A percentile compares a stretch with the other conserved stretches of the same genome.
Conservation (phyloP, 2,113 vertebrate genomes). For the Rynchops niger region DNA sequence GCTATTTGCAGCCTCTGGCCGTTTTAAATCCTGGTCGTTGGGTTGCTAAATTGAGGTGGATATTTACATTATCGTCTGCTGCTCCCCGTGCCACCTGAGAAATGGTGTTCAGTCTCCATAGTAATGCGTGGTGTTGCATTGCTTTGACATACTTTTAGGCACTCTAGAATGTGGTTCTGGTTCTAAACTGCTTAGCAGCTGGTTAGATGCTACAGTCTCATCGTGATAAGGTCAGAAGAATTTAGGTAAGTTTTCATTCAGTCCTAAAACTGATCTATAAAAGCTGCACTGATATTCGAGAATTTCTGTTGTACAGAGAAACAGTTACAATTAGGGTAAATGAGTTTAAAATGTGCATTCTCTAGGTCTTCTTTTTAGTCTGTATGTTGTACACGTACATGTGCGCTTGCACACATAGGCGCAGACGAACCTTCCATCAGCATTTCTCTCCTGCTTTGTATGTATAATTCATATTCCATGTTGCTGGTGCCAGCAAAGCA, state of each 20-base stretch:
- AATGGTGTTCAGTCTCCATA: not conserved
- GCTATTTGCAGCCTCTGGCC: not conserved
- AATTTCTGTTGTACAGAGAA: not conserved
- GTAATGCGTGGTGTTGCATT: not conserved
- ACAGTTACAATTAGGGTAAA: not conserved
- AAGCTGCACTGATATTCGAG: not conserved
- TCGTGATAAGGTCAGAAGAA: not conserved
- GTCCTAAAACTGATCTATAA: not conserved
- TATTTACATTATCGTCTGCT: not conserved
- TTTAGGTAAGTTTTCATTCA: not conserved
- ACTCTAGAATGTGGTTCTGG: not conserved
- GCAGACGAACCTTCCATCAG: constrained; percentile 1
- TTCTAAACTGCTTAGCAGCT: not conserved
- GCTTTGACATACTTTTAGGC: not conserved
- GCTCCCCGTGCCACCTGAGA: not conserved
- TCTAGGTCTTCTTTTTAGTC: not conserved
- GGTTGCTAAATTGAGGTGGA: constrained; percentile 10
- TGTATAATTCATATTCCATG: constrained; percentile 82
- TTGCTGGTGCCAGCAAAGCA: constrained; percentile 64
- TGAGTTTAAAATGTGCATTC: not conserved
- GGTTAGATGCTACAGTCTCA: not conserved
- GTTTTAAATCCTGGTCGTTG: constrained; percentile 8
- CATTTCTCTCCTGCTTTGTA: constrained; percentile 53
- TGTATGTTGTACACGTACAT: not conserved
- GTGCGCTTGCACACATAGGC: not conserved